These are phyloP conservation scores for Procavia capensis DNA, from an alignment of 2,113 vertebrate genomes.

Conservation along the genomic window DNA sequence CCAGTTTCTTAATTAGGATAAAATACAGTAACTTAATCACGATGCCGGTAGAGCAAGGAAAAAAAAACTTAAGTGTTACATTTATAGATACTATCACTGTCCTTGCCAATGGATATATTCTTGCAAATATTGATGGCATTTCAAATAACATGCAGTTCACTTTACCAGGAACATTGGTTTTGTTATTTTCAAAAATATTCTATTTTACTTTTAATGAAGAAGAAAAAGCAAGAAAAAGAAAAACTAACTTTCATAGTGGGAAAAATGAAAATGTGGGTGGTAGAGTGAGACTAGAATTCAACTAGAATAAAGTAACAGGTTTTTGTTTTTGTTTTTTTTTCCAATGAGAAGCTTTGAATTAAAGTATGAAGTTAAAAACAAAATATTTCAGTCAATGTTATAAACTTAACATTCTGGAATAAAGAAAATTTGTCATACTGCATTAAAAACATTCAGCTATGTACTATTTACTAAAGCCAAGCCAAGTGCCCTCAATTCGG, in stretches of 20 bases:
- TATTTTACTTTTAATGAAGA: neutral
- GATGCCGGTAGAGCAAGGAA: conserved; percentile 30
- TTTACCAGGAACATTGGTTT: neutral
- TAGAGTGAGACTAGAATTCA: neutral
- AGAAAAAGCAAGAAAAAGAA: neutral
- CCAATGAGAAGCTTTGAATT: neutral
- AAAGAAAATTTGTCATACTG: neutral
- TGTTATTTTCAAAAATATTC: conserved; percentile 42
- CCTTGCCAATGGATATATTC: neutral
- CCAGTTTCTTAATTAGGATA: conserved; percentile 53
- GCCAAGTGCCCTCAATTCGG: too few relatives aligned
- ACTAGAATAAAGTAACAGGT: neutral
- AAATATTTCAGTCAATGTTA: neutral
- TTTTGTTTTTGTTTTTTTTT: too few relatives aligned
- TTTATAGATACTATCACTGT: neutral
- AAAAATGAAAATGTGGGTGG: neutral
- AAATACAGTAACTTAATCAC: conserved; percentile 49
- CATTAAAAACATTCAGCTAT: neutral
- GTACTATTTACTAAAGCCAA: neutral
- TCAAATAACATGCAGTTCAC: conserved; percentile 46
- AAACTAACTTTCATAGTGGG: neutral
- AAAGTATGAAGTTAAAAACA: neutral
- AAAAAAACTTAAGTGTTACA: conserved; percentile 12
- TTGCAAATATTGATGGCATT: conserved; percentile 27
- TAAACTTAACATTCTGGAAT: neutral